A percentile compares a stretch with the other conserved stretches of the same genome.
These are phyloP conservation scores for Nycticebus coucang DNA, from an alignment of 2,113 vertebrate species.

Conservation along the genomic window DNA sequence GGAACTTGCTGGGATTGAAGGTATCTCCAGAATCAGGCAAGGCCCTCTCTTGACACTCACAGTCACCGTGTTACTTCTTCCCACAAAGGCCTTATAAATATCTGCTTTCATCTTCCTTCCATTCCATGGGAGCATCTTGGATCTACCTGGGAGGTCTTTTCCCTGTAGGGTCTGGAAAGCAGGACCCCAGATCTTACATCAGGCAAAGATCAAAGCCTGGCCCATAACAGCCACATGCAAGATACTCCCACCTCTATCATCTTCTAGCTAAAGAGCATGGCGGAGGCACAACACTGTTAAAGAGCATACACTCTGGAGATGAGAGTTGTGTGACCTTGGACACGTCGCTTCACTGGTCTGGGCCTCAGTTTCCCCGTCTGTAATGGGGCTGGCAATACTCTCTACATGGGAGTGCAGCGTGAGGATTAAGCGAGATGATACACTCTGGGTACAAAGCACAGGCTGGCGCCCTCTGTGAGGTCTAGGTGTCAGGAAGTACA, in stretches of 20 bases:
- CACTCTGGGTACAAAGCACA: neutral
- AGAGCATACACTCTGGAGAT: neutral
- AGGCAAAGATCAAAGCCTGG: neutral
- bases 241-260: neutral
- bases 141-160: neutral
- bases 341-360: too few species aligned
- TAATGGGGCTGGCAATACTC: neutral
- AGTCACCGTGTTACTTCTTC: neutral
- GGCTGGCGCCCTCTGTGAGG: neutral
- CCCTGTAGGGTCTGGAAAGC: neutral
- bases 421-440: fast-evolving
- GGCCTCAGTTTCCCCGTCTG: neutral
- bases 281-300: neutral
- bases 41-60: neutral
- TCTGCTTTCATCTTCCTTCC: neutral
- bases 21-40: neutral
- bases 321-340: neutral
- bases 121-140: neutral
- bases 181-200: neutral
- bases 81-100: neutral
- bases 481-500: neutral
- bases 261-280: neutral
- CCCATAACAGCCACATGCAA: neutral
- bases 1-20: neutral
- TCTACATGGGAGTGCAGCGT: neutral